A percentile compares a stretch with the other conserved stretches of the same genome.
These are phyloP conservation scores for Blomia tropicalis DNA, from an alignment of 2,888 invertebrate species.

Conservation along the genomic window DNA sequence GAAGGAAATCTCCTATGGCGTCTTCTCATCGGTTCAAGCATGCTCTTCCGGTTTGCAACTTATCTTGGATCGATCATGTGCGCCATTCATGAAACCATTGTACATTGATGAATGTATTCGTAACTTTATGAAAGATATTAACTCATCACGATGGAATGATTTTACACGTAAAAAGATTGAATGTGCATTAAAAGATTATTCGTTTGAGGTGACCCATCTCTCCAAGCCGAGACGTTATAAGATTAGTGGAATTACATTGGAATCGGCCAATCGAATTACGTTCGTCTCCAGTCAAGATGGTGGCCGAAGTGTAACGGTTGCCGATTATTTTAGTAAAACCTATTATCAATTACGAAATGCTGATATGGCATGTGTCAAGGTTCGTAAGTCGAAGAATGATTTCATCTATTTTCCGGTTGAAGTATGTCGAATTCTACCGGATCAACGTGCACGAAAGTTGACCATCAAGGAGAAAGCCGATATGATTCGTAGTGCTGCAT, in stretches of 20 bases:
- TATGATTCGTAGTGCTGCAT: conserved; percentile 23
- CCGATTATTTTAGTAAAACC: conserved; percentile 19
- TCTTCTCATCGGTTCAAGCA: conserved; percentile 13
- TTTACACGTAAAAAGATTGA: conserved; percentile 15
- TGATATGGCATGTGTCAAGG: conserved; percentile 16
- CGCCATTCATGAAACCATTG: conserved; percentile 7
- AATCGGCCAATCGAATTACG: conserved; percentile 17
- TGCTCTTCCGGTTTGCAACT: conserved; percentile 7
- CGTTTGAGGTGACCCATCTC: conserved; percentile 21
- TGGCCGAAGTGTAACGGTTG: conserved; percentile 15
- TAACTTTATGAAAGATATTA: neutral
- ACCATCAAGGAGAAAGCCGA: conserved; percentile 18
- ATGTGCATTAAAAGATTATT: conserved; percentile 12
- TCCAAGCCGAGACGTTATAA: conserved; percentile 15
- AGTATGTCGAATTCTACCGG: conserved; percentile 20
- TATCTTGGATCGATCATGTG: conserved; percentile 19
- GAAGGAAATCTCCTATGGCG: conserved; percentile 17
- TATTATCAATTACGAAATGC: conserved; percentile 14
- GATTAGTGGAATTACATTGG: conserved; percentile 7
- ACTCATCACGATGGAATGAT: conserved; percentile 20
- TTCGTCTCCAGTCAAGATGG: conserved; percentile 11
- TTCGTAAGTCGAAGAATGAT: conserved; percentile 1
- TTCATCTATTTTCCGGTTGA: conserved; percentile 24
- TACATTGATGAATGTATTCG: conserved; percentile 9
- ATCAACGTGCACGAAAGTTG: conserved; percentile 21